phyloP scores from a whole-genome alignment of 2,888 invertebrate species.

The Drosophila cognata region DNA sequence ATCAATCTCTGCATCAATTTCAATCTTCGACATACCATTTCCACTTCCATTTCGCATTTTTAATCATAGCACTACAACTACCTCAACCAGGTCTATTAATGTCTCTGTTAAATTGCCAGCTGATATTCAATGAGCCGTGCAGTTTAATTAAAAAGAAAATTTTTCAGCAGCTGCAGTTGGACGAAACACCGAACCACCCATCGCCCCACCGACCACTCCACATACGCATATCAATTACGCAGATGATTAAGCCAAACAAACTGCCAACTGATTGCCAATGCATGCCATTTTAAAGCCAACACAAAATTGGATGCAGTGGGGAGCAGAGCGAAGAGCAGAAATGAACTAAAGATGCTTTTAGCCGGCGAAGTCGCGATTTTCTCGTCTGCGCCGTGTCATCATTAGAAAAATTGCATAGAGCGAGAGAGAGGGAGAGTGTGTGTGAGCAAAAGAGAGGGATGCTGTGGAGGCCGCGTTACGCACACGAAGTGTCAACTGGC shows the following conservation, averaged over 20 bases:
- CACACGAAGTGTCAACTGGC: conserved; percentile 80
- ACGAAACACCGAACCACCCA: not conserved
- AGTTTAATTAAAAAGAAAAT: conserved; percentile 66
- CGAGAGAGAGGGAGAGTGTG: not conserved
- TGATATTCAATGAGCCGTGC: conserved; percentile 53
- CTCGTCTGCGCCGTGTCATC: conserved; percentile 59
- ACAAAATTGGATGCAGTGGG: conserved; percentile 38
- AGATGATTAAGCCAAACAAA: conserved; percentile 80
- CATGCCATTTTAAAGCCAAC: conserved; percentile 59
- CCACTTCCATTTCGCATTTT: conserved; percentile 60
- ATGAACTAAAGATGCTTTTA: conserved; percentile 15
- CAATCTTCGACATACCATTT: conserved; percentile 49
- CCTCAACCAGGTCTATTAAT: conserved; percentile 58
- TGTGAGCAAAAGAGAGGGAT: not conserved
- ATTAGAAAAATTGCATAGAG: conserved; percentile 66
- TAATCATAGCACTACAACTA: conserved; percentile 9
- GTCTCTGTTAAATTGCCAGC: conserved; percentile 71
- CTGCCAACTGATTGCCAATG: conserved; percentile 79
- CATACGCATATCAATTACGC: conserved; percentile 73
- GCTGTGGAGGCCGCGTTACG: conserved; percentile 63
- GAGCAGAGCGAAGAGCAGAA: not conserved
- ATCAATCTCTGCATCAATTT: conserved; percentile 61
- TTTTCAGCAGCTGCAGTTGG: not conserved
- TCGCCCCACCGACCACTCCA: conserved; percentile 2
- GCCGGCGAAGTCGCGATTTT: conserved; percentile 13